Percentiles rank a stretch among this genome's conserved stretches.
phyloP scores from a whole-genome alignment of 2,113 vertebrate species.

The Macrotis lagotis region DNA sequence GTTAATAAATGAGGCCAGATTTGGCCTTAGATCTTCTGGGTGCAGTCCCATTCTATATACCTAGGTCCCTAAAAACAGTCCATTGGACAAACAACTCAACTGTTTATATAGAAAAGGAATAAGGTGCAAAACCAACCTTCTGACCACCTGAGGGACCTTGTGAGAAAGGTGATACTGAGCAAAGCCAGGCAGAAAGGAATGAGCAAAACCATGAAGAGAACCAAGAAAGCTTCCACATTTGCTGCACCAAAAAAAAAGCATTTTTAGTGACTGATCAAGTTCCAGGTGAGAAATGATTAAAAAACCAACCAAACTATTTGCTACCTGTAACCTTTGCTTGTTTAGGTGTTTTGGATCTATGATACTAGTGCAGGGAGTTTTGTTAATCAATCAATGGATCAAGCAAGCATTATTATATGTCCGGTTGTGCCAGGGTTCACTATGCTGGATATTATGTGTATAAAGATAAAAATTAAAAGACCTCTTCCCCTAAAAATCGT shows the following conservation, averaged over 20 bases:
- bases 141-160: background rate
- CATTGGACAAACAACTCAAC: background rate
- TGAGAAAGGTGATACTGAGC: background rate
- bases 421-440: background rate
- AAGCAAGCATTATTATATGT: background rate
- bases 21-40: background rate
- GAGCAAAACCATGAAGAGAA: background rate
- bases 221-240: background rate
- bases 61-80: background rate
- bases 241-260: background rate
- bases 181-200: background rate
- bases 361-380: background rate
- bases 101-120: background rate
- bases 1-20: background rate
- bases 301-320: background rate
- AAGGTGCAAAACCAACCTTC: background rate
- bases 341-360: background rate
- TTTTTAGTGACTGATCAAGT: background rate
- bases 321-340: background rate
- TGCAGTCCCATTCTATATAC: background rate
- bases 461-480: background rate
- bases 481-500: background rate
- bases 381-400: background rate
- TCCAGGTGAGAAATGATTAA: background rate
- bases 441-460: background rate